Evolutionary conservation across 2,888 invertebrate genomes (phyloP), one percentile per base, ranked within the genome.

Genomic region (Onchidella celtica): DNA sequence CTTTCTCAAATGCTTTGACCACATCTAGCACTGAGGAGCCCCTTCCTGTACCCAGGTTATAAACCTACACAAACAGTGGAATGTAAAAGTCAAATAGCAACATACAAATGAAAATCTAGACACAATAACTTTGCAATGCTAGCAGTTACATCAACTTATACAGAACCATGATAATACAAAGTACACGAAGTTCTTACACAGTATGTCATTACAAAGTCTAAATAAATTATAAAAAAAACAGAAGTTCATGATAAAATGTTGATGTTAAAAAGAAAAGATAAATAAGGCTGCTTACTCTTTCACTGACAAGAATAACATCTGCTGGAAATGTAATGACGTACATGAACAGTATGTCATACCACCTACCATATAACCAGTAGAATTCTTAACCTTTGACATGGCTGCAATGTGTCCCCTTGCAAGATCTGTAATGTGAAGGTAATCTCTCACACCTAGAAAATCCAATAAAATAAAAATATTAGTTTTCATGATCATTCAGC

Each of bases 21-120:
- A 99, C 94, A 91, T 98, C 96, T 86, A 97, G 95, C 9, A 98
- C 98, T 0, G 97, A 97, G 76, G 97, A 96, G 0, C 98, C 98
- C 87, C 95, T 95, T 6, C 98, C 98, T 24, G 97, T 98, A n/a
- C 98, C 98, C 85, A 99, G 94, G 94, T 99, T 99, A 94, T 97
- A 99, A 0, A 96, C 95, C 96, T 97, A 36, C 95, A 89, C 86
- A 36, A n/a, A n/a, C n/a, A n/a, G n/a, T n/a, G n/a, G n/a, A n/a
- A n/a, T n/a, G n/a, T n/a, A n/a, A n/a, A n/a, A n/a, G n/a, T n/a
- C n/a, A n/a, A n/a, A n/a, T n/a, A n/a, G n/a, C n/a, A n/a, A n/a
- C n/a, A n/a, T n/a, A n/a, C n/a, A n/a, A n/a, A n/a, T n/a, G n/a
- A n/a, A n/a, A n/a, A n/a, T n/a, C n/a, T n/a, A n/a, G n/a, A n/a